Base-by-base conservation (phyloP, 2,797 vertebrate genomes). In the Poecile montanus region DNA sequence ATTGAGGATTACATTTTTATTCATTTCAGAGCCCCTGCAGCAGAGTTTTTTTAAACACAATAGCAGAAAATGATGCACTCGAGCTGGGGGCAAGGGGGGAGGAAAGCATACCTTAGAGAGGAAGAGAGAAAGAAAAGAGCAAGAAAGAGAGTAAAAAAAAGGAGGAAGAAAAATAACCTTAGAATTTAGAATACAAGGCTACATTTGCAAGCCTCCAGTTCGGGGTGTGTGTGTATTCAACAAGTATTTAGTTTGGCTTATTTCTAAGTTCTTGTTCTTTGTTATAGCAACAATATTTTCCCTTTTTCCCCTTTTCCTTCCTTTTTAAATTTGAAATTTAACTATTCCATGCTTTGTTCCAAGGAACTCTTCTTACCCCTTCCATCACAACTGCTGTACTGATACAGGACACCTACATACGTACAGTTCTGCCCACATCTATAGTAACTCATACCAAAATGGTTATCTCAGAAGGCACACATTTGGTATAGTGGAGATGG, bases 1-100 rank as follows among this genome's bases (percentile, higher is more conserved):
- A 93, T 86, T 62, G 95, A 97, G 97, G 95, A 97, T 97, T 97
- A 96, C 96, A 96, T 97, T 98, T 98, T 98, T 97, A 98, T 98
- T 98, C 97, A 98, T 98, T 96, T 97, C 97, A 96, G 97, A 97
- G 95, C 80, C 97, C 97, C 97, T 96, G 97, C 92, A 98, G 97
- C 97, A 96, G 94, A 97, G 95, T 97, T 97, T 97, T 56, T 97
- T 97, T 95, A 96, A 97, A 96, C 94, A 97, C 96, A 97, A 97
- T 96, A 94, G 97, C 95, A 97, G 96, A 97, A 98, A 98, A 98
- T 95, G 93, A 98, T 97, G 97, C 90, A 96, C 95, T 98, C 89
- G 89, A 97, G 90, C 88, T 80, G 50, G 71, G 56, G 32, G 34
- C 32, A 42, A 58, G 21, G 20, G 25, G 77, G 45, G 73, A 88